Base-by-base conservation (phyloP, 2,888 invertebrate species). In the Epistrophe grossulariae region DNA sequence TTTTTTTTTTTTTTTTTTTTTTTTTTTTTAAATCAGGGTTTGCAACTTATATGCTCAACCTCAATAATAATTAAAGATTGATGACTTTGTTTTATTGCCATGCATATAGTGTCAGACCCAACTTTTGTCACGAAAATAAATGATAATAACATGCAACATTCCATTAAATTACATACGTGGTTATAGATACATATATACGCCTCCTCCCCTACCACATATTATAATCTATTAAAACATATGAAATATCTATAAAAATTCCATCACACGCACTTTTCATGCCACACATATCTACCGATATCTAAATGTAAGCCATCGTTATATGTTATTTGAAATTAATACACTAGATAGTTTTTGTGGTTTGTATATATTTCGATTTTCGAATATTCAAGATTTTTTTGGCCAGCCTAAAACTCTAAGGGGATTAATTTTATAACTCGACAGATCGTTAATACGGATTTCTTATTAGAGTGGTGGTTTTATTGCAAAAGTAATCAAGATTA, bases 401-500 rank as follows among this genome's bases (percentile, higher is more conserved):
- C 6, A 15, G 52, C 28, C 55, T n/a, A 0, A 52, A 52, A 52
- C 7, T 28, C 15, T 52, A 15, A 0, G 40, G 59, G 50, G 48
- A 70, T 48, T 72, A 72, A 84, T 80, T 72, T 19, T 72, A 77
- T 48, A 73, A 57, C 59, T 68, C 72, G 52, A 80, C 72, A 62
- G 68, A 84, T 84, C 81, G 62, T 81, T 84, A 81, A 84, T 81
- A 9, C 9, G 77, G 84, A 60, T 59, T 71, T 57, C 64, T 71
- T 24, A 24, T n/a, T n/a, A 5, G 15, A 28, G 55, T 78, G 82
- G 70, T 82, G 78, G 59, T 78, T 85, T 85, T 85, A 85, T 85
- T 82, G 85, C 85, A 70, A 70, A 78, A 57, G 64, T 76, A 82
- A 85, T 79, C 85, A 74, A 74, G 78, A 79, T 70, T 62, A 82